A percentile compares a stretch with the other conserved stretches of the same genome.
These are phyloP conservation scores for Caenorhabditis afra DNA, from an alignment of 2,888 invertebrate species.

Conservation along the genomic window DNA sequence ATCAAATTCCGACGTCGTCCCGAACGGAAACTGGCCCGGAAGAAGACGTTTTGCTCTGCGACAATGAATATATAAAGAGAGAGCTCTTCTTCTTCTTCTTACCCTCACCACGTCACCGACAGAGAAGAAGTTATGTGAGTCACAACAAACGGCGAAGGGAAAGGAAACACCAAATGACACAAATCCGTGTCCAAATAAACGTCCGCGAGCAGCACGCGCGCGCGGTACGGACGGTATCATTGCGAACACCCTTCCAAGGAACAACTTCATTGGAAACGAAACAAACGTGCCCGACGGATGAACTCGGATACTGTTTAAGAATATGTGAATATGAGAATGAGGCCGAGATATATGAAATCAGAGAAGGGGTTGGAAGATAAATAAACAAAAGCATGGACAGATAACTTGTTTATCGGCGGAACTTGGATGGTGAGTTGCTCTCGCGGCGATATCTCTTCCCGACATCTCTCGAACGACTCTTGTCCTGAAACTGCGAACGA, in stretches of 20 bases:
- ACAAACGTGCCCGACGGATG: background rate
- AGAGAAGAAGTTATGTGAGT: constrained; percentile 21
- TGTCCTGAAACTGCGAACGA: constrained; percentile 31
- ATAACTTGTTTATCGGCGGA: constrained; percentile 18
- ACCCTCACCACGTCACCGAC: constrained; percentile 10
- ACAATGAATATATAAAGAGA: constrained; percentile 48
- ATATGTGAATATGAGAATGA: background rate
- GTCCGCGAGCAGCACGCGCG: background rate
- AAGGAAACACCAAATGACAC: constrained; percentile 40
- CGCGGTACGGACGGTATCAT: background rate
- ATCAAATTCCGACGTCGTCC: constrained; percentile 24
- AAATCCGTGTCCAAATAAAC: constrained; percentile 54
- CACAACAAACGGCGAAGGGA: constrained; percentile 18
- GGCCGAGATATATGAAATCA: background rate
- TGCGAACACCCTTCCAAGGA: background rate
- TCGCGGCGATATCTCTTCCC: constrained; percentile 53
- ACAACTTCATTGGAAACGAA: background rate
- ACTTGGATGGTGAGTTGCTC: constrained; percentile 41
- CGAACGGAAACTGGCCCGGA: constrained; percentile 46
- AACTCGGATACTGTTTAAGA: background rate
- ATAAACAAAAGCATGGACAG: constrained; percentile 7
- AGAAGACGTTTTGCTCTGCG: constrained; percentile 33
- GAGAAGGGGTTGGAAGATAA: constrained; percentile 12
- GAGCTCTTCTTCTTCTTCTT: background rate
- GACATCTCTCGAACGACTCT: constrained; percentile 55